A percentile compares a stretch with the other conserved stretches of the same genome.
These are phyloP conservation scores for Loriculus beryllinus DNA, from an alignment of 2,797 vertebrate genomes.

Conservation along the genomic window DNA sequence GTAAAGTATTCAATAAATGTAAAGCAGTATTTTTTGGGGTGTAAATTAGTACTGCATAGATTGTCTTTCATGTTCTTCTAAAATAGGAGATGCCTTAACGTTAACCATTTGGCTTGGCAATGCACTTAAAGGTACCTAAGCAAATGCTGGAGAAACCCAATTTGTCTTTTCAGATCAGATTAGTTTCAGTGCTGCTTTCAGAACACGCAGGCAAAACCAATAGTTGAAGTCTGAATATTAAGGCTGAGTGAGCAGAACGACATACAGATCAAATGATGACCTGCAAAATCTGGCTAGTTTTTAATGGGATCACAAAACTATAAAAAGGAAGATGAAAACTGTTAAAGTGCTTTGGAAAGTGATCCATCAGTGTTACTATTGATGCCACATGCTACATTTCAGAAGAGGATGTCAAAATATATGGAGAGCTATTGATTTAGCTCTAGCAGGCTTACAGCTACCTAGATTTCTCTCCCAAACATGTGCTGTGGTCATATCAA, in stretches of 20 bases:
- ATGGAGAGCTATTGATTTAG: not conserved
- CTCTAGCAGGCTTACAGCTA: not conserved
- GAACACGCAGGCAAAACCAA: not conserved
- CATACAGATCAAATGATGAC: not conserved
- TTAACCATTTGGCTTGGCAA: not conserved
- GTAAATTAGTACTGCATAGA: not conserved
- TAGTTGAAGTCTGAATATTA: not conserved
- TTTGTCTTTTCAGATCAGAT: not conserved
- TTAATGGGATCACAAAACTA: not conserved
- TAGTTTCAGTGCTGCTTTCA: not conserved
- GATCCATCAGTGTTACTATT: not conserved
- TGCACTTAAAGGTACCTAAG: not conserved
- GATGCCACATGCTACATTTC: not conserved
- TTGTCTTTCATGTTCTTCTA: not conserved
- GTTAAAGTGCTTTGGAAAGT: not conserved
- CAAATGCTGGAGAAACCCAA: not conserved
- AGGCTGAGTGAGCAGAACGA: not conserved
- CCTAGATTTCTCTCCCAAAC: not conserved
- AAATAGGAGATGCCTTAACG: not conserved
- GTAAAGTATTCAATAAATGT: not conserved
- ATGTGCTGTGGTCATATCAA: not conserved
- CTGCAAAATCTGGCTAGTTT: not conserved
- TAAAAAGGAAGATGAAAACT: not conserved
- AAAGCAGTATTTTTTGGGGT: not conserved
- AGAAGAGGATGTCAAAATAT: not conserved